A percentile compares a stretch with the other conserved stretches of the same genome.
Evolutionary conservation across 2,113 vertebrate species (phyloP).

Genomic region (Vicugna pacos): DNA sequence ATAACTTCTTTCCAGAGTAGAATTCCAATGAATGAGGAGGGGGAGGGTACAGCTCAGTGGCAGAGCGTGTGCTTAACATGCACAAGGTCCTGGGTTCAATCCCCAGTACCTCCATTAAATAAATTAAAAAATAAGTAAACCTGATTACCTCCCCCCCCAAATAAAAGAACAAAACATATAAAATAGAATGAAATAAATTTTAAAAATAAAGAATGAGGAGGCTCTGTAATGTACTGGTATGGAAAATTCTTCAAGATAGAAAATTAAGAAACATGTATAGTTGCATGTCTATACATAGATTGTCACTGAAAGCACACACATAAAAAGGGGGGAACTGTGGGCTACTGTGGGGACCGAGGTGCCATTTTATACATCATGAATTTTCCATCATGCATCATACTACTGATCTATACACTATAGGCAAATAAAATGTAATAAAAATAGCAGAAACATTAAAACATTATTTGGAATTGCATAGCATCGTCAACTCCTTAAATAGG

Average conservation of each 20-base stretch:
- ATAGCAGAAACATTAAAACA: neutral
- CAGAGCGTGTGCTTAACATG: no score
- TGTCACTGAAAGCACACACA: neutral
- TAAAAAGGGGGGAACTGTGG: neutral
- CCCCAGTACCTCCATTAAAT: no score
- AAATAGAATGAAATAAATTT: no score
- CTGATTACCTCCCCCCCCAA: no score
- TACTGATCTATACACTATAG: neutral
- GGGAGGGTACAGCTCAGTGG: no score
- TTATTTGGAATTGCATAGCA: slow-evolving; percentile 18
- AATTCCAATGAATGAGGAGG: neutral
- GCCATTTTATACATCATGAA: neutral
- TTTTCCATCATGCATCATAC: neutral
- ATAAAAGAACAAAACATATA: no score
- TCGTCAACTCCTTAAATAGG: neutral
- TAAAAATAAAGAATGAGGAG: neutral
- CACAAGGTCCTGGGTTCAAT: no score
- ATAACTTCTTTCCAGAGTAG: neutral
- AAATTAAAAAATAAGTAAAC: no score
- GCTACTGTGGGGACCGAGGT: neutral
- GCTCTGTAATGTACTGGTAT: neutral
- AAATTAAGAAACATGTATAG: neutral
- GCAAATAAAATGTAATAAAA: slow-evolving; percentile 26
- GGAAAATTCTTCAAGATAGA: neutral
- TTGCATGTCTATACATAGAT: neutral